Base-by-base conservation (phyloP, 2,113 vertebrate species). In the Oryzias curvinotus region DNA sequence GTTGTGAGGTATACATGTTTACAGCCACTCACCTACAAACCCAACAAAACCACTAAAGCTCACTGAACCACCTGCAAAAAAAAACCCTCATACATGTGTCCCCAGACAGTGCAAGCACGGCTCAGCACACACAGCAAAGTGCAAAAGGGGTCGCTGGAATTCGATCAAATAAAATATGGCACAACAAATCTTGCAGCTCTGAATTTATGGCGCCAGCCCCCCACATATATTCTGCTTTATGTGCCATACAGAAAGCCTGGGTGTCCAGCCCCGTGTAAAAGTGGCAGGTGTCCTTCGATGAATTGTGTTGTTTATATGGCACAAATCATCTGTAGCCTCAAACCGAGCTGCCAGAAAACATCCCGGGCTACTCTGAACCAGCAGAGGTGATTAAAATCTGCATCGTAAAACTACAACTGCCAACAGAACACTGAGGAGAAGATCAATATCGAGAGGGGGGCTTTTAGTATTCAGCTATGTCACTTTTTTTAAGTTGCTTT, bases 161-260 rank as follows among this genome's bases (percentile, higher is more conserved):
- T 88, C 64, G 77, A 84, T 91, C 82, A 81, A 72, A 86, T 87
- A 81, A 91, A 89, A 88, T 81, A 84, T 19, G 52, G 77, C 76
- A 67, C 83, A 83, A 83, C 74, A 92, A 90, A 88, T 90, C 84
- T 79, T 65, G 62, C 61, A 74, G 57, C 81, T 62, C 77, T 90
- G 89, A 91, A 74, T 88, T 91, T 88, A 90, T 52, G 62, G 71
- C 64, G 64, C 57, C 48, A 79, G 74, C 77, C 76, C 54, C 75
- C 79, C 82, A 87, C 89, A 91, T 80, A 88, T 86, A 86, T 76
- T 76, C 70, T 26, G 30, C 74, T 90, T 88, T 87, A 88, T 83
- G 80, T 68, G 73, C 30, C 21, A n/a, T 41, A 68, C 60, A 86
- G 74, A 88, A 90, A 83, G 17, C 18, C 61, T 26, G 74, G 47